These are phyloP conservation scores for Psittacus erithacus DNA, from an alignment of 2,113 vertebrate genomes.

Conservation along the genomic window DNA sequence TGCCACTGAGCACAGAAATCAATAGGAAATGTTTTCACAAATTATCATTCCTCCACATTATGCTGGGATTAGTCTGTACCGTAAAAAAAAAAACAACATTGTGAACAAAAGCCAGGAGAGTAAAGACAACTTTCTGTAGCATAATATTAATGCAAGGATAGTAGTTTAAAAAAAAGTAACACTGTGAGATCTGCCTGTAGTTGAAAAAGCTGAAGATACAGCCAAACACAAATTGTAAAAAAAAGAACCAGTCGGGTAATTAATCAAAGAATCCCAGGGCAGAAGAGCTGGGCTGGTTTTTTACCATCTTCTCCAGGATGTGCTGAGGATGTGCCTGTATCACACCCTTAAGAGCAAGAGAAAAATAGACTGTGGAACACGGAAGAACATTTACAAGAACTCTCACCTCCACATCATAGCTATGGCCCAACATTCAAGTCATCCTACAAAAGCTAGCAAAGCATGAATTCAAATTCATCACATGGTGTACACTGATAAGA, in stretches of 20 bases:
- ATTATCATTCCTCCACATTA: neutral
- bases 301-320: neutral
- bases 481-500: rapidly evolving
- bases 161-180: neutral
- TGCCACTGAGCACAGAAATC: neutral
- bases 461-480: neutral
- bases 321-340: neutral
- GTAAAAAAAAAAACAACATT: neutral
- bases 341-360: neutral
- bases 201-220: neutral
- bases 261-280: neutral
- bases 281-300: neutral
- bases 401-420: neutral
- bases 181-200: neutral
- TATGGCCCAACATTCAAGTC: neutral
- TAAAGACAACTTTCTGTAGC: rapidly evolving
- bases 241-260: neutral
- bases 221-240: neutral
- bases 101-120: neutral
- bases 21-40: neutral
- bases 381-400: neutral
- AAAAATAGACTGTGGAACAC: neutral
- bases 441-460: neutral
- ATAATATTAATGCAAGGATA: neutral
- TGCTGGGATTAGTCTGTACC: neutral